Evolutionary conservation across 2,113 vertebrate genomes (phyloP).

Genomic region (Tachuris rubrigastra): DNA sequence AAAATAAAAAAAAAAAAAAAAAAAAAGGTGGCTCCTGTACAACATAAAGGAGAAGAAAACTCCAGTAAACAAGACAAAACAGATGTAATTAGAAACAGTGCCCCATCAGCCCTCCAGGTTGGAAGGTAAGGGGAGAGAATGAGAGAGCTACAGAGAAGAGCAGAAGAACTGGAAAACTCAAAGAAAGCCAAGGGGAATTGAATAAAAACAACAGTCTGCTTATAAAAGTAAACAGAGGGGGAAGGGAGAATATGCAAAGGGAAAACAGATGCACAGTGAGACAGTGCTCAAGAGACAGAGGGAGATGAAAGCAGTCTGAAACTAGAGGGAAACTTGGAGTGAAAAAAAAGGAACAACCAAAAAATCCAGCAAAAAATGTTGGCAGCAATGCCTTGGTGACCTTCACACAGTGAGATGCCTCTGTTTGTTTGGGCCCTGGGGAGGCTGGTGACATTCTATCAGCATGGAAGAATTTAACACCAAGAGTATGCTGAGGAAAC

Average conservation of each 20-base stretch:
- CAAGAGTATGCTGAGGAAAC: neutral
- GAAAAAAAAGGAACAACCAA: neutral
- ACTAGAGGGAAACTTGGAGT: neutral
- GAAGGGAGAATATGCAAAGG: constrained; percentile 44
- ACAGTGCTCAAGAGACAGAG: neutral
- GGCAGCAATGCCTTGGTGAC: neutral
- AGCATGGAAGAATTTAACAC: neutral
- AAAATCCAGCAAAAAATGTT: neutral
- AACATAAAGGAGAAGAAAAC: neutral
- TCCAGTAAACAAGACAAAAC: constrained; percentile 39
- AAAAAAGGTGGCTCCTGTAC: neutral
- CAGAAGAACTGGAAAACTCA: constrained; percentile 48
- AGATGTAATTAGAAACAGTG: constrained; percentile 31
- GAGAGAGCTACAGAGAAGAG: constrained; percentile 30
- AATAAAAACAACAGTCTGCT: constrained; percentile 61
- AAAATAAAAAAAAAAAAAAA: too few relatives aligned
- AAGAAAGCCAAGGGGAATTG: constrained; percentile 47
- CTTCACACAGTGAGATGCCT: neutral
- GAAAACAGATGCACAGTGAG: constrained; percentile 65
- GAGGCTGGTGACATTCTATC: neutral
- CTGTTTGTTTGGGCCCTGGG: neutral
- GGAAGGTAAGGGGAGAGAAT: neutral
- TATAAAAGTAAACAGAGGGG: constrained; percentile 65
- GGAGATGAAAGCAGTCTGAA: constrained; percentile 9
- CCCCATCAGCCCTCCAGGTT: neutral